Percentiles rank a stretch among this genome's conserved stretches.
Evolutionary conservation across 2,888 invertebrate species (phyloP).

Genomic region (Agonopterix heracliana): DNA sequence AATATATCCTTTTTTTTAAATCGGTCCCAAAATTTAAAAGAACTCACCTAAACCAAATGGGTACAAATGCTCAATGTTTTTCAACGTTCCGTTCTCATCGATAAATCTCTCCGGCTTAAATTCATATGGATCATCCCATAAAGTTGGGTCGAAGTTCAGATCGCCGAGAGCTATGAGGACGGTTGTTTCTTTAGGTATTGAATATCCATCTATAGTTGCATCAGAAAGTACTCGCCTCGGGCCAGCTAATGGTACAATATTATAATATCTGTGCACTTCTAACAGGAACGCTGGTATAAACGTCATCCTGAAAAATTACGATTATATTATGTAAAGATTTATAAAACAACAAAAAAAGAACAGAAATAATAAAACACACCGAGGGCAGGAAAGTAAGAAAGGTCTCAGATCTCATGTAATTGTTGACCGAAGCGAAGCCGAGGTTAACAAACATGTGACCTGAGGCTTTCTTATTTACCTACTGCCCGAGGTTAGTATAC

Average conservation of each 20-base stretch:
- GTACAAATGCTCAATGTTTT: slow-evolving; percentile 73
- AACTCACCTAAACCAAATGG: slow-evolving; percentile 81
- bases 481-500: no score
- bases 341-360: no score
- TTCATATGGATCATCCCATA: slow-evolving; percentile 75
- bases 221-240: slow-evolving; percentile 60
- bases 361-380: no score
- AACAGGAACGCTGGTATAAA: slow-evolving; percentile 74
- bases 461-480: no score
- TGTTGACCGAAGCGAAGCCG: no score
- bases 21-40: not conserved
- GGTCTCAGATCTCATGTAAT: no score
- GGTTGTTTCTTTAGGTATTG: slow-evolving; percentile 69
- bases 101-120: slow-evolving; percentile 80
- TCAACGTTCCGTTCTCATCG: slow-evolving; percentile 65
- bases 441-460: no score
- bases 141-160: slow-evolving; percentile 67
- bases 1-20: no score
- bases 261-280: slow-evolving; percentile 74
- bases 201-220: slow-evolving; percentile 50
- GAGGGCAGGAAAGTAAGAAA: no score
- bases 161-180: slow-evolving; percentile 71
- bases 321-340: not conserved
- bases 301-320: slow-evolving; percentile 49
- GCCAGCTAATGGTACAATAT: slow-evolving; percentile 72